phyloP scores from a whole-genome alignment of 2,113 vertebrate genomes.

The Ondatra zibethicus region DNA sequence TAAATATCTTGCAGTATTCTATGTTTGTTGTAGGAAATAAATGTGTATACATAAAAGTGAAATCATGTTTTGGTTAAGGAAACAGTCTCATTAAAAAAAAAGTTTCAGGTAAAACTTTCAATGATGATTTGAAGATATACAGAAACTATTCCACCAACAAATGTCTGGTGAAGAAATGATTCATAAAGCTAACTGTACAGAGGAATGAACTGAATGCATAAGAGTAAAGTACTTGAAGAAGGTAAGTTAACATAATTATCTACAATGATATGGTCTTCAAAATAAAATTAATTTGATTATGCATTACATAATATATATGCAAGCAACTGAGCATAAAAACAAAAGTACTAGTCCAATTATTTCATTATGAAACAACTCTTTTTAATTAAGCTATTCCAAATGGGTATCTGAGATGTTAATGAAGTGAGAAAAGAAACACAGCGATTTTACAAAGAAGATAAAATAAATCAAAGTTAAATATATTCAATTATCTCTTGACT shows the following conservation, averaged over 20 bases:
- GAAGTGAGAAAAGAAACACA: neutral
- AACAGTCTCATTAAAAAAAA: neutral
- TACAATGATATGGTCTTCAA: neutral
- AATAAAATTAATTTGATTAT: neutral
- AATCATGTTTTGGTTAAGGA: neutral
- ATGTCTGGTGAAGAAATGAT: neutral
- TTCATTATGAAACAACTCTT: neutral
- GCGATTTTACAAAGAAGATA: neutral
- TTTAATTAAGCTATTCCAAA: neutral
- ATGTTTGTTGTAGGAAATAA: neutral
- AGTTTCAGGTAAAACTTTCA: neutral
- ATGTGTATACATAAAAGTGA: neutral
- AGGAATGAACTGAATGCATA: neutral
- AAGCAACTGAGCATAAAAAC: neutral
- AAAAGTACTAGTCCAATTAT: neutral
- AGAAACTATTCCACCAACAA: neutral
- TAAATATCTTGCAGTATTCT: neutral
- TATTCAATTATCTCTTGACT: neutral
- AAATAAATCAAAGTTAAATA: neutral
- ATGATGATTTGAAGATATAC: neutral
- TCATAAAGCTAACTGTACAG: neutral
- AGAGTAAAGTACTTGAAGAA: neutral
- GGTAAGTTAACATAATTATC: neutral
- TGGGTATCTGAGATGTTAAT: neutral
- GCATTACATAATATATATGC: neutral